Conservation (phyloP, 1,140 invertebrate species). For the Drosophila sp. region DNA sequence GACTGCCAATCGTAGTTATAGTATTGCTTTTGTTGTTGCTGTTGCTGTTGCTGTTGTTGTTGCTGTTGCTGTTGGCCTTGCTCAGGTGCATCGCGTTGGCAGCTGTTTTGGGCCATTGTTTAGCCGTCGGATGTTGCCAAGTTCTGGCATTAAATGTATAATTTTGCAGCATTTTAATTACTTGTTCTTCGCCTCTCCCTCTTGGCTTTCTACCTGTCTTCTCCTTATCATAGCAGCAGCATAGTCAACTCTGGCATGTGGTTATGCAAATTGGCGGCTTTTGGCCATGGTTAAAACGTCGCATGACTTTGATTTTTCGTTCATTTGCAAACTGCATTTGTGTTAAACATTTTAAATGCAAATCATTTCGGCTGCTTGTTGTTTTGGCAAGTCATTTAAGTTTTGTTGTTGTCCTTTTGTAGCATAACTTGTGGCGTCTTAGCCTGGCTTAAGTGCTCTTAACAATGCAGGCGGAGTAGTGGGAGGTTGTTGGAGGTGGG, state of each 20-base stretch:
- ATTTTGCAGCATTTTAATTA: conserved; percentile 79
- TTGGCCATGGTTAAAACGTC: conserved; percentile 51
- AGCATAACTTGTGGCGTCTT: conserved; percentile 26
- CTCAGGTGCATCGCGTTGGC: conserved; percentile 69
- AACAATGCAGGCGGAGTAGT: neutral
- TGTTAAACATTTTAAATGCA: conserved; percentile 56
- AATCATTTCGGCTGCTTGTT: conserved; percentile 35
- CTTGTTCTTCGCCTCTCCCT: conserved; percentile 25
- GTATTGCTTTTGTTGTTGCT: conserved; percentile 20
- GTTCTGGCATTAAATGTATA: conserved; percentile 79
- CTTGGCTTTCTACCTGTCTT: too few species aligned
- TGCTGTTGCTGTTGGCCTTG: conserved; percentile 50
- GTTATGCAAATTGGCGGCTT: conserved; percentile 66
- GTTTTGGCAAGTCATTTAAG: conserved; percentile 14
- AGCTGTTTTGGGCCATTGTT: conserved; percentile 76
- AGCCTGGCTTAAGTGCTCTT: conserved; percentile 6
- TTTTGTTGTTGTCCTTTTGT: conserved; percentile 3
- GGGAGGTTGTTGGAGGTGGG: neutral
- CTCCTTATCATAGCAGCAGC: neutral
- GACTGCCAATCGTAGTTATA: conserved; percentile 18
- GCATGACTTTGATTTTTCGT: conserved; percentile 66
- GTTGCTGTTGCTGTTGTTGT: conserved; percentile 24
- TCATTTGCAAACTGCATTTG: conserved; percentile 55
- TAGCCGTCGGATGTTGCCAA: conserved; percentile 75
- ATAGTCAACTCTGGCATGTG: conserved; percentile 42